Evolutionary conservation across 1,140 invertebrate species (phyloP).

Genomic region (Neodiprion fabricii): DNA sequence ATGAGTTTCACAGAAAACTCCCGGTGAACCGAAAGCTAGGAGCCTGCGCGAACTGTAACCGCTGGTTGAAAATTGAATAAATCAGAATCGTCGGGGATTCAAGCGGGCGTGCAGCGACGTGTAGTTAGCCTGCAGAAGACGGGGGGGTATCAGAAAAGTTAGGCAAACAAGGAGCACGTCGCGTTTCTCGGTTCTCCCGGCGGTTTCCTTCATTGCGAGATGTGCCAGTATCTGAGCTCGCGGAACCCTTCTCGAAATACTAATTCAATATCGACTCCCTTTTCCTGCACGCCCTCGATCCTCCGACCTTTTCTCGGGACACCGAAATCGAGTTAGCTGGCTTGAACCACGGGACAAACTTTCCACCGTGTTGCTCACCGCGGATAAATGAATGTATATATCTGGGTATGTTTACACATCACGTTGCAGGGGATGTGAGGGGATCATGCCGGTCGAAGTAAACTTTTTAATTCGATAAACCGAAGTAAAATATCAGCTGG

Average conservation of each 20-base stretch:
- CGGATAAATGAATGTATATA: too few relatives aligned
- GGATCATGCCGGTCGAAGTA: background rate
- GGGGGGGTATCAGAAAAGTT: background rate
- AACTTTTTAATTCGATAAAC: too few relatives aligned
- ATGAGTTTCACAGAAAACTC: too few relatives aligned
- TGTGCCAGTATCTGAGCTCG: background rate
- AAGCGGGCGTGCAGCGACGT: background rate
- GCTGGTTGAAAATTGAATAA: background rate
- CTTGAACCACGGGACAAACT: background rate
- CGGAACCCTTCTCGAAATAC: conserved; percentile 30
- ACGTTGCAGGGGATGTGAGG: background rate
- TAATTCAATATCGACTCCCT: conserved; percentile 36
- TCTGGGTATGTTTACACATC: too few relatives aligned
- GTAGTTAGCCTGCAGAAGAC: background rate
- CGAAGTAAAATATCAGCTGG: background rate
- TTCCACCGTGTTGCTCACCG: background rate
- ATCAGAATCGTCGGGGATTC: background rate
- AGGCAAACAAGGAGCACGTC: background rate
- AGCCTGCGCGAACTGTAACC: too few relatives aligned
- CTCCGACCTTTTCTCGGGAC: conserved; percentile 2
- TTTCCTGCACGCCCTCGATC: background rate
- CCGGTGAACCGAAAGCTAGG: too few relatives aligned
- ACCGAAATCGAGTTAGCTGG: conserved; percentile 11
- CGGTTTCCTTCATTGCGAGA: background rate
- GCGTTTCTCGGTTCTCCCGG: background rate